Conservation (phyloP, 1,140 invertebrate species). For the Pseudomyrmex pallidus region DNA sequence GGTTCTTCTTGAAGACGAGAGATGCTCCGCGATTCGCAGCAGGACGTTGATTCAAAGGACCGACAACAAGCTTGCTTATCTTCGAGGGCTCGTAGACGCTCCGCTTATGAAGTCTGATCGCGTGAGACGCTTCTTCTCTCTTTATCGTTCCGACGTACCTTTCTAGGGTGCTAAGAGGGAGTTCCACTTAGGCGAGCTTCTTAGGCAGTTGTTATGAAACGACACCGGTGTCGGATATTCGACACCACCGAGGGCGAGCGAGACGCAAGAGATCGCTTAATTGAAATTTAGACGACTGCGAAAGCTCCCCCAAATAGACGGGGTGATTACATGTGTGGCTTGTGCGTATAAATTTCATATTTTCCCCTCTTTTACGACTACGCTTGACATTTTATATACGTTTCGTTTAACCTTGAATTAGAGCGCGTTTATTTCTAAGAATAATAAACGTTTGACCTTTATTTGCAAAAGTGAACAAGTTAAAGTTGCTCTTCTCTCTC, state of each 20-base stretch:
- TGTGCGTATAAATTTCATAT: not conserved
- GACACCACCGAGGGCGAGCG: constrained; percentile 21
- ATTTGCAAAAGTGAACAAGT: not conserved
- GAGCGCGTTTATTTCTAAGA: not conserved
- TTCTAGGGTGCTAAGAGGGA: constrained; percentile 27
- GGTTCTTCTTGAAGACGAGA: constrained; percentile 36
- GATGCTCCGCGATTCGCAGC: constrained; percentile 37
- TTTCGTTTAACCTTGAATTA: not conserved
- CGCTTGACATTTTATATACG: not conserved
- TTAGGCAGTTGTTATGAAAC: constrained; percentile 48
- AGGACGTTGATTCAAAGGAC: constrained; percentile 39
- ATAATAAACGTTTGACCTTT: not conserved
- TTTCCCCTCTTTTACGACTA: not conserved
- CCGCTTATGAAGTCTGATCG: constrained; percentile 79
- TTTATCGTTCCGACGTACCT: constrained; percentile 37
- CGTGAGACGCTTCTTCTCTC: constrained; percentile 69
- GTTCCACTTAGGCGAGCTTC: constrained; percentile 31
- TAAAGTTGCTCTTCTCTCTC: not conserved
- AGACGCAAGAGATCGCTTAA: constrained; percentile 42
- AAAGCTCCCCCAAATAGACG: not conserved
- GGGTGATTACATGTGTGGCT: no score
- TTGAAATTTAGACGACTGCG: constrained; percentile 43
- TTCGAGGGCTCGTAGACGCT: constrained; percentile 65
- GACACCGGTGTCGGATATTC: constrained; percentile 49
- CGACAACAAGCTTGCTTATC: constrained; percentile 70